phyloP scores from a whole-genome alignment of 2,797 vertebrate genomes.

The Bradypodion ventrale region DNA sequence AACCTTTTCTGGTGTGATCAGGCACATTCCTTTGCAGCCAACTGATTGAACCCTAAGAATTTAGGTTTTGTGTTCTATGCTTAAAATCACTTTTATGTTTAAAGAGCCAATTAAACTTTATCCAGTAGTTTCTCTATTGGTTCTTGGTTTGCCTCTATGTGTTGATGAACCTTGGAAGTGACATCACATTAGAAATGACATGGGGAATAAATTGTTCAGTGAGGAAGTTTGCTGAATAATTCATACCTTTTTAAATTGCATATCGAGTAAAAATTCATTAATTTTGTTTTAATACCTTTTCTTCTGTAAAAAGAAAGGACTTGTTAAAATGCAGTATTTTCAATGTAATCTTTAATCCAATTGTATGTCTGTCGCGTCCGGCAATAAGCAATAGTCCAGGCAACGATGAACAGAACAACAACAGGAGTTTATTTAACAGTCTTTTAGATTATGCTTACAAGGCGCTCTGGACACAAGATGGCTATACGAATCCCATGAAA shows the following conservation, averaged over 20 bases:
- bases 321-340: slow-evolving; percentile 7
- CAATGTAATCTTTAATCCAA: slow-evolving; percentile 31
- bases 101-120: slow-evolving; percentile 37
- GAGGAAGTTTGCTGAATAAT: slow-evolving; percentile 51
- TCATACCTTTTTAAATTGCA: slow-evolving; percentile 49
- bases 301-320: not conserved
- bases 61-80: not conserved
- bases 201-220: slow-evolving; percentile 48
- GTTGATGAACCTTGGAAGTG: slow-evolving; percentile 42
- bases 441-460: too few species aligned
- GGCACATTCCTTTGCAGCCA: too few species aligned
- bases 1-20: too few species aligned
- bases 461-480: too few species aligned
- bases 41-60: not conserved
- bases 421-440: too few species aligned
- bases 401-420: too few species aligned
- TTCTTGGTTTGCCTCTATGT: slow-evolving; percentile 47
- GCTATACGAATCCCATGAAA: too few species aligned
- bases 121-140: not conserved
- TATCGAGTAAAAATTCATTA: slow-evolving; percentile 49
- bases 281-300: slow-evolving; percentile 53
- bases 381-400: too few species aligned
- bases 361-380: too few species aligned
- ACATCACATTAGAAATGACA: slow-evolving; percentile 41
- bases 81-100: not conserved